Evolutionary conservation across 2,113 vertebrate genomes (phyloP), one percentile per base, ranked within the genome.

Genomic region (Salvelinus fontinalis): DNA sequence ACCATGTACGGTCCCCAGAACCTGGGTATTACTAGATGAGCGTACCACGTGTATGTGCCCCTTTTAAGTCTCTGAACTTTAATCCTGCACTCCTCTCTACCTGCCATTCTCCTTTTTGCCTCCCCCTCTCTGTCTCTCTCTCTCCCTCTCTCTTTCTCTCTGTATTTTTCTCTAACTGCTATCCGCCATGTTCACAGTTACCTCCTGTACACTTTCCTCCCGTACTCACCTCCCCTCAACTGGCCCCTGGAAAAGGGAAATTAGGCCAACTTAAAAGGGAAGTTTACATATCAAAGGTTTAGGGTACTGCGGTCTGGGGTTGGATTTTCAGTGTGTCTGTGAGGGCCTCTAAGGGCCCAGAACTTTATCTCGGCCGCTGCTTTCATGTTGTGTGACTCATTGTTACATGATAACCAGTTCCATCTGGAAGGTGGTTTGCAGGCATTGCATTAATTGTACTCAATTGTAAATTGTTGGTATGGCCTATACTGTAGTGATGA

Each of bases 231-330:
- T 18, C 20, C 24, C 4, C 27, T 26, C 13, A 9, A 65, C 62
- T 26, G 26, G 62, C 24, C 26, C 1, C 6, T 64, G 39, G 9
- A 11, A 44, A 74, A 26, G 24, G 51, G 29, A 68, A 66, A 69
- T 69, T 48, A 24, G 11, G 7, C 31, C 7, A 64, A 26, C 59
- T 27, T 44, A 29, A 62, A 70, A 74, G 48, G n/a, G 6, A 67
- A 72, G 24, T 66, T 78, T 71, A 31, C 62, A 54, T 67, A 22
- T 78, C 31, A 54, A 65, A 66, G 70, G 39, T 16, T 71, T 12
- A 44, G 2, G 27, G 29, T 72, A 22, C 49, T 9, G 11, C 3
- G 7, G 65, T 13, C 11, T 44, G 62, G 59, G 12, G 24, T 31
- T 9, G 60, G 34, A 11, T 44, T 12, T 12, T 12, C 39, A 44